Evolutionary conservation across 2,888 invertebrate genomes (phyloP).

Genomic region (Alloplasta piceator): DNA sequence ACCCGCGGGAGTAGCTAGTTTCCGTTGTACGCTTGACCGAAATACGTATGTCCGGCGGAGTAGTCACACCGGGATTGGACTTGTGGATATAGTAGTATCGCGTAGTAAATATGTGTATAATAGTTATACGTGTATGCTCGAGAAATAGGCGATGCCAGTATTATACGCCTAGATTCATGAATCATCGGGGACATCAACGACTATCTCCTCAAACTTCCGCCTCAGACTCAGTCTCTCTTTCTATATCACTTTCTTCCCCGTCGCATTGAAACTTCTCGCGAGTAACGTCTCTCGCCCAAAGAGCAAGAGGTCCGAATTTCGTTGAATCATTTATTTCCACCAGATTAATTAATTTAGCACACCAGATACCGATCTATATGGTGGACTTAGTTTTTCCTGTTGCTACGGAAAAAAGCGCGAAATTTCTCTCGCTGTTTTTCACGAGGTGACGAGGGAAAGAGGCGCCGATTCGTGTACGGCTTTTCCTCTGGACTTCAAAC

Average conservation of each 20-base stretch:
- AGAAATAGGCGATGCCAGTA: constrained; percentile 58
- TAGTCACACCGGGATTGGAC: constrained; percentile 45
- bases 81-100: constrained; percentile 16
- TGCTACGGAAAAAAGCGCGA: constrained; percentile 5
- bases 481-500: neutral
- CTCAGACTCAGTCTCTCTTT: constrained; percentile 34
- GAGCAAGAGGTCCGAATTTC: too few relatives aligned
- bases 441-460: neutral
- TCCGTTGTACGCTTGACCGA: constrained; percentile 65
- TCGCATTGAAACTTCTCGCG: neutral
- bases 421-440: constrained; percentile 2
- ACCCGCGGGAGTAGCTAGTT: constrained; percentile 62
- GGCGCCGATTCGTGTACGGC: neutral
- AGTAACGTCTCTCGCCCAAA: neutral
- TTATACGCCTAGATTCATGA: constrained; percentile 58
- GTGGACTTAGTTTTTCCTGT: neutral
- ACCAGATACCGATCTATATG: neutral
- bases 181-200: constrained; percentile 61
- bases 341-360: too few relatives aligned
- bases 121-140: neutral
- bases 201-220: constrained; percentile 55
- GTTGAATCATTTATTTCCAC: too few relatives aligned
- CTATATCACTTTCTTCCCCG: constrained; percentile 16
- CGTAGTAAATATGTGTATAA: neutral
- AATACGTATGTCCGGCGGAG: constrained; percentile 61